Base-by-base conservation (phyloP, 2,797 vertebrate genomes). In the Knipowitschia caucasica region DNA sequence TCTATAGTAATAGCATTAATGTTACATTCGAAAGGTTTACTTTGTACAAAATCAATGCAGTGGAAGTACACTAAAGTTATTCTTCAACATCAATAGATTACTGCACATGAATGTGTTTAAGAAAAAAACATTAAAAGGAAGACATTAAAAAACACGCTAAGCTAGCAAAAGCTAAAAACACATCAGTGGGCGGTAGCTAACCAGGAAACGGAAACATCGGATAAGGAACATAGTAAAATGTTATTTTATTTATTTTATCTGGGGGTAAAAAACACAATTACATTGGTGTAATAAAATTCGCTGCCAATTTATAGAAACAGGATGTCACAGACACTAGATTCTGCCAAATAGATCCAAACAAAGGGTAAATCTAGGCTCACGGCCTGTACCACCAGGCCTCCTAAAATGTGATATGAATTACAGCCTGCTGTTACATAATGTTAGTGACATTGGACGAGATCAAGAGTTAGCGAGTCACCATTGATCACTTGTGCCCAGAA, bases 191-290 rank as follows among this genome's bases (percentile, higher is more conserved):
- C 87, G 84, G 84, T 85, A 86, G 84, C 86, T 86, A 80, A 87
- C 88, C 89, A 91, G 89, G 89, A 91, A 92, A 90, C 89, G 87
- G 86, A 89, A 86, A 88, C 67, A 85, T 80, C 68, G 50, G 57
- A 64, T 72, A 15, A 55, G 40, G 53, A 63, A 71, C 62, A 64
- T 62, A 69, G 50, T 72, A 79, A 79, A 66, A 56, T 56, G 53
- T 77, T 11, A 45, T 57, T 68, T 78, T n/a, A n/a, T 76, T 53
- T 44, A 49, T 43, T 58, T 55, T 51, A 60, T 20, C 15, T 67
- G 70, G 25, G 62, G 23, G 33, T 50, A 44, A 17, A 58, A 71
- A 77, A 59, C 52, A n/a, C n/a, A n/a, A n/a, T 38, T 2, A 2
- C 1, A 23, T 1, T 3, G 8, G 15, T 18, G 42, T 50, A 9